A percentile compares a stretch with the other conserved stretches of the same genome.
Evolutionary conservation across 1,140 invertebrate species (phyloP).

Genomic region (Papilio polytes): DNA sequence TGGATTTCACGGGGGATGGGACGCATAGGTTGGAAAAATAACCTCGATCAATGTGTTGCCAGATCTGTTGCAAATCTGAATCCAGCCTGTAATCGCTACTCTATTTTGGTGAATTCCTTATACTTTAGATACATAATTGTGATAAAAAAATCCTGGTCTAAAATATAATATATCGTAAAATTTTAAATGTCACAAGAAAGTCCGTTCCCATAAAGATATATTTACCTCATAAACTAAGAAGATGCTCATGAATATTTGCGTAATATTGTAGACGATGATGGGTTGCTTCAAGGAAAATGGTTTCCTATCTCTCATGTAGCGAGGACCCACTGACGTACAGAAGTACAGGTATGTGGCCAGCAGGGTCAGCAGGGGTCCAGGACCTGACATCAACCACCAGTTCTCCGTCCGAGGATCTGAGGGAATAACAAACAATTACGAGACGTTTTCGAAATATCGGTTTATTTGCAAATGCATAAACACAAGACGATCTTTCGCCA

Average conservation of each 20-base stretch:
- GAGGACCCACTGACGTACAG: conserved; percentile 89
- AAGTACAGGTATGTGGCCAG: conserved; percentile 91
- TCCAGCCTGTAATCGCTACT: no score
- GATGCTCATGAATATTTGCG: conserved; percentile 89
- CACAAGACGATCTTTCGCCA: no score
- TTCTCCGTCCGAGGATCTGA: conserved; percentile 92
- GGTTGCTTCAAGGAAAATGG: conserved; percentile 91
- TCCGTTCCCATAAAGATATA: not conserved
- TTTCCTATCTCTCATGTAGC: conserved; percentile 93
- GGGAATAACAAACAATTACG: not conserved
- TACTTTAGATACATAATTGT: no score
- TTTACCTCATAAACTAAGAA: conserved; percentile 89
- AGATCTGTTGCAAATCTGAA: no score
- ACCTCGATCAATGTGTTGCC: no score
- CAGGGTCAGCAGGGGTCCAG: conserved; percentile 90
- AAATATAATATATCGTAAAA: no score
- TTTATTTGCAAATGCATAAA: no score
- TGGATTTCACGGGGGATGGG: no score
- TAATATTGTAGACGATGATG: conserved; percentile 92
- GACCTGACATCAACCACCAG: conserved; percentile 93
- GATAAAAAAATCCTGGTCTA: no score
- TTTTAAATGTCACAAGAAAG: no score
- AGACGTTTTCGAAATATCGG: not conserved
- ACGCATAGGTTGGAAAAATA: no score
- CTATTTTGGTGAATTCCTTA: no score